Percentiles rank a stretch among this genome's conserved stretches.
Evolutionary conservation across 2,797 vertebrate species (phyloP).

Genomic region (Psittacula derbiana): DNA sequence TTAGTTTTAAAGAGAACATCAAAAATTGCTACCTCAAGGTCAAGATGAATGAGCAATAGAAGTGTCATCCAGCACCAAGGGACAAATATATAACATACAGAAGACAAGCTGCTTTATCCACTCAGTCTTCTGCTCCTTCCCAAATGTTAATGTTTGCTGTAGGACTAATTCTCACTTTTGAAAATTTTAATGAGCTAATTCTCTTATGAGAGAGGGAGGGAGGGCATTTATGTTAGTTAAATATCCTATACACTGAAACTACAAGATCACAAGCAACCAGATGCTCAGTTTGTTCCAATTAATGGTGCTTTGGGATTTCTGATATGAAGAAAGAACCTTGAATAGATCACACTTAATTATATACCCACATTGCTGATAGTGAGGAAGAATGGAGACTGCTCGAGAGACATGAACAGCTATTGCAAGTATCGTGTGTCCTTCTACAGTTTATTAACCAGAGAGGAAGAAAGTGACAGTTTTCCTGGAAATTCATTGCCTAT

Average conservation of each 20-base stretch:
- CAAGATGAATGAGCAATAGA: background rate
- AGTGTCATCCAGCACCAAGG: background rate
- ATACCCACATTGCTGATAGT: background rate
- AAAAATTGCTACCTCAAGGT: background rate
- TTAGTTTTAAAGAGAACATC: background rate
- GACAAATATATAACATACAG: background rate
- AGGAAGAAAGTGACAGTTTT: background rate
- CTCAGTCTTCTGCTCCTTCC: background rate
- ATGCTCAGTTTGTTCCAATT: conserved; percentile 35
- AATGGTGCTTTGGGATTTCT: conserved; percentile 40
- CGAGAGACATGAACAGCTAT: background rate
- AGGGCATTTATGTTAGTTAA: conserved; percentile 27
- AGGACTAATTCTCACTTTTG: background rate
- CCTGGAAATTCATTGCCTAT: background rate
- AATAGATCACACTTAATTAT: conserved; percentile 18
- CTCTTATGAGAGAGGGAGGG: background rate
- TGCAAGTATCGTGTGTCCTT: background rate
- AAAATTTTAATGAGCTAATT: conserved; percentile 22
- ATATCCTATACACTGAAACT: background rate
- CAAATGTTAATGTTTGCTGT: conserved; percentile 49
- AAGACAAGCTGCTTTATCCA: background rate
- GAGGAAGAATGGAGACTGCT: background rate
- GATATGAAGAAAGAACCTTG: conserved; percentile 27
- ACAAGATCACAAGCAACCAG: conserved; percentile 25
- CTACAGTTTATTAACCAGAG: background rate